A percentile compares a stretch with the other conserved stretches of the same genome.
phyloP scores from a whole-genome alignment of 2,113 vertebrate species.

The Apaloderma vittatum region DNA sequence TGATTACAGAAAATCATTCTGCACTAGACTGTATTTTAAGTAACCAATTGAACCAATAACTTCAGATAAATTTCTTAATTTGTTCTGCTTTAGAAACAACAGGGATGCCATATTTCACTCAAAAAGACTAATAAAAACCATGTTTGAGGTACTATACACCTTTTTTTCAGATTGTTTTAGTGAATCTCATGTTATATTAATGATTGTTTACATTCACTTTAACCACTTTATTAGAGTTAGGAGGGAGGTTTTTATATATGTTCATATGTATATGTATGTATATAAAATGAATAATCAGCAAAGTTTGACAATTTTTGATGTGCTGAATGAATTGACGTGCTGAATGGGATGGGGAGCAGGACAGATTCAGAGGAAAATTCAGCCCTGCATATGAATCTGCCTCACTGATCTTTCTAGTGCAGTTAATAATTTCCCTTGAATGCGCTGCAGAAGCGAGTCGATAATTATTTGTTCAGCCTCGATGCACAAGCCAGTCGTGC shows the following conservation, averaged over 20 bases:
- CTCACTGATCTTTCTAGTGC: background rate
- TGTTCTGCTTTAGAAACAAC: background rate
- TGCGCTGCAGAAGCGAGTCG: background rate
- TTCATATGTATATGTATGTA: background rate
- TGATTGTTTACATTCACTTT: background rate
- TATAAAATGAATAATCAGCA: background rate
- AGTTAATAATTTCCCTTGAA: background rate
- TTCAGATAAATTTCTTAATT: conserved; percentile 15
- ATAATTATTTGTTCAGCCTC: background rate
- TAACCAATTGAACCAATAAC: background rate
- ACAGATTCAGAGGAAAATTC: background rate
- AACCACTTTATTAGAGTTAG: background rate
- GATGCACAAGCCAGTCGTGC: background rate
- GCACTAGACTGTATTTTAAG: background rate
- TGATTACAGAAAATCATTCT: background rate
- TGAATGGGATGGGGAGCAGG: background rate
- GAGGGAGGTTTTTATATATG: background rate
- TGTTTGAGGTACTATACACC: background rate
- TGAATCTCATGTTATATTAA: background rate
- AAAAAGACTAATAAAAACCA: background rate
- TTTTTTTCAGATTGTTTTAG: background rate
- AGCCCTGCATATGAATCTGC: background rate
- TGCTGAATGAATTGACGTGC: background rate
- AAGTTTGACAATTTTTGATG: background rate
- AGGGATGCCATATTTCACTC: background rate